Conservation (phyloP, 2,888 invertebrate genomes). For the Sturmia bella region DNA sequence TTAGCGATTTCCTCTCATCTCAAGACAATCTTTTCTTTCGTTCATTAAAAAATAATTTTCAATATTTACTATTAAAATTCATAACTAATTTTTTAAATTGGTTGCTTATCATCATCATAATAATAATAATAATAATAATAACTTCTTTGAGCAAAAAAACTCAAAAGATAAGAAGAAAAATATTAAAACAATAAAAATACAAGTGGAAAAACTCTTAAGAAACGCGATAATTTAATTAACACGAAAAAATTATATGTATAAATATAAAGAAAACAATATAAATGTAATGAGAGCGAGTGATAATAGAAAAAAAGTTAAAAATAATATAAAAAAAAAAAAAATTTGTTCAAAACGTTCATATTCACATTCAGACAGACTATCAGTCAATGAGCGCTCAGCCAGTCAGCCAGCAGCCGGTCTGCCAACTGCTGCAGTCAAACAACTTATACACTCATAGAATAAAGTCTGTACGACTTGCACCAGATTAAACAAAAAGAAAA, state of each 20-base stretch:
- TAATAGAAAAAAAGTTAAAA: constrained; percentile 13
- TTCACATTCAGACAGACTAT: neutral
- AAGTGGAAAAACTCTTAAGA: constrained; percentile 51
- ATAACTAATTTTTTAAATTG: no score
- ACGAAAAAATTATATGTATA: constrained; percentile 20
- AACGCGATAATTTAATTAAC: constrained; percentile 68
- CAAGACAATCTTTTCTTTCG: no score
- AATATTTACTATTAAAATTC: no score
- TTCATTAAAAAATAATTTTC: no score
- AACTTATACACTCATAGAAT: constrained; percentile 53
- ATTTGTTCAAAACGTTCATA: constrained; percentile 11
- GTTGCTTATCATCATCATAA: no score
- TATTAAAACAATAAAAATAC: constrained; percentile 29
- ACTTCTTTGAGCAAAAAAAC: neutral
- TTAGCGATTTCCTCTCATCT: no score
- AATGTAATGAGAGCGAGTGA: constrained; percentile 27
- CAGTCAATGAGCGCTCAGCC: constrained; percentile 18
- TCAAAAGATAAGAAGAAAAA: neutral
- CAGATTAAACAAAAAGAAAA: constrained; percentile 18
- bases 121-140: constrained; percentile 6
- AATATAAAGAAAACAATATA: constrained; percentile 11
- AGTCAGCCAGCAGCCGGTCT: neutral
- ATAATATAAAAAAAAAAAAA: neutral
- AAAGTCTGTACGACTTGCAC: constrained; percentile 27
- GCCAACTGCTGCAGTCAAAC: constrained; percentile 2